Conservation (phyloP, 2,113 vertebrate genomes). For the Nycticryphes semicollaris region DNA sequence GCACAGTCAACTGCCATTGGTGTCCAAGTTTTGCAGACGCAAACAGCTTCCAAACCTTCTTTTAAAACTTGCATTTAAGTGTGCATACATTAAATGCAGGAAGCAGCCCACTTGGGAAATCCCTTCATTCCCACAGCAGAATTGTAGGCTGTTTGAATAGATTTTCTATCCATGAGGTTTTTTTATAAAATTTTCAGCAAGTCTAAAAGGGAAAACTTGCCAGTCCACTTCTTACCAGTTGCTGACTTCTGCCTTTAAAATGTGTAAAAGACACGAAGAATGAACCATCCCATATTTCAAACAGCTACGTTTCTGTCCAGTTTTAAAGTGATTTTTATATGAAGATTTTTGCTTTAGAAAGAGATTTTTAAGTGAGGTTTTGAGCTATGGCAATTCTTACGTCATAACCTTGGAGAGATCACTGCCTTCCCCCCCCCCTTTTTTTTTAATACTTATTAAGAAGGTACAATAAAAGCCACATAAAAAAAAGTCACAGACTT, state of each 20-base stretch:
- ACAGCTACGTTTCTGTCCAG: neutral
- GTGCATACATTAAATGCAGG: accelerated
- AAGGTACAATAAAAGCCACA: neutral
- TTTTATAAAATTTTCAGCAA: neutral
- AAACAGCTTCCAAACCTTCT: neutral
- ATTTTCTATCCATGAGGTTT: no score
- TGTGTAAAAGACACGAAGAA: neutral
- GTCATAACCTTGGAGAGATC: neutral
- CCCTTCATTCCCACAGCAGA: neutral
- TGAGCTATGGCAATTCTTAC: neutral
- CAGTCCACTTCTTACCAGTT: neutral
- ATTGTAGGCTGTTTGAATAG: neutral
- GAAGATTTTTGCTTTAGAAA: neutral
- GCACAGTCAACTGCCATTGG: neutral
- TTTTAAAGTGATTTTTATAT: neutral
- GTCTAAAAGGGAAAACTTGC: neutral
- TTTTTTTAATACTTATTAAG: neutral
- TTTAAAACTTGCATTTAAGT: neutral
- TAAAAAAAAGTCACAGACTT: neutral
- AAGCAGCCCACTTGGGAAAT: neutral
- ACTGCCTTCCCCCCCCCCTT: neutral
- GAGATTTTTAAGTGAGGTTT: neutral
- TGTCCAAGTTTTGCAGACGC: neutral
- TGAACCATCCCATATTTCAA: neutral
- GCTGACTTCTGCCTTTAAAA: neutral